phyloP scores from a whole-genome alignment of 2,888 invertebrate species.

The Abrostola triplasia region DNA sequence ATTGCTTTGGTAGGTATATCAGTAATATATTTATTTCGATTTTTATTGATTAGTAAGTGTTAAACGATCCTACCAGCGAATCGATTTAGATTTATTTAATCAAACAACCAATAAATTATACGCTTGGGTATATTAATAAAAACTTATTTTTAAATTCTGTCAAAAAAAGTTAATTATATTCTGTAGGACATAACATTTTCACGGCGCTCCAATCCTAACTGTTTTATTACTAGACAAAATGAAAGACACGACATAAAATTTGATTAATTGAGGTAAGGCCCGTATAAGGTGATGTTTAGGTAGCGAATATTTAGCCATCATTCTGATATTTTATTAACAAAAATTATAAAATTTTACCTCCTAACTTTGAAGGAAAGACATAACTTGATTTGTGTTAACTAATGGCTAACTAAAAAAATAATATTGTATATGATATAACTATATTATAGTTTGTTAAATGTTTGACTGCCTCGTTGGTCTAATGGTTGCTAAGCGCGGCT shows the following conservation, averaged over 20 bases:
- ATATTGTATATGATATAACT: no score
- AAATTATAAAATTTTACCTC: no score
- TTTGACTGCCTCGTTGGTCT: no score
- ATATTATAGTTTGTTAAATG: no score
- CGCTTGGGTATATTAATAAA: constrained; percentile 42
- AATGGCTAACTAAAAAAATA: no score
- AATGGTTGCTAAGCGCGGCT: no score
- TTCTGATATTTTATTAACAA: not conserved
- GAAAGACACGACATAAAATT: constrained; percentile 35
- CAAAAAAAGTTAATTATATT: constrained; percentile 37
- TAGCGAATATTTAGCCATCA: not conserved
- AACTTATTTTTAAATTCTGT: constrained; percentile 24
- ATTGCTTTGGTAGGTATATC: constrained; percentile 2
- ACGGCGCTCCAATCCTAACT: constrained; percentile 27
- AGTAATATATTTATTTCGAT: constrained; percentile 13
- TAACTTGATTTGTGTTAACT: no score
- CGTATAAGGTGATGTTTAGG: no score
- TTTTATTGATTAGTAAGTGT: constrained; percentile 32
- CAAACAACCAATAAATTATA: constrained; percentile 42
- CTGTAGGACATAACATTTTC: constrained; percentile 35
- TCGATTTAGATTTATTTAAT: constrained; percentile 44
- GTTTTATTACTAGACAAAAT: constrained; percentile 27
- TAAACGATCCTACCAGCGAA: constrained; percentile 19
- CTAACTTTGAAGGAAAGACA: no score
- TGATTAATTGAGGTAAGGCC: constrained; percentile 18